Percentiles rank a stretch among this genome's conserved stretches.
phyloP scores from a whole-genome alignment of 2,888 invertebrate species.

The Scaptodrosophila latifasciaeformis region DNA sequence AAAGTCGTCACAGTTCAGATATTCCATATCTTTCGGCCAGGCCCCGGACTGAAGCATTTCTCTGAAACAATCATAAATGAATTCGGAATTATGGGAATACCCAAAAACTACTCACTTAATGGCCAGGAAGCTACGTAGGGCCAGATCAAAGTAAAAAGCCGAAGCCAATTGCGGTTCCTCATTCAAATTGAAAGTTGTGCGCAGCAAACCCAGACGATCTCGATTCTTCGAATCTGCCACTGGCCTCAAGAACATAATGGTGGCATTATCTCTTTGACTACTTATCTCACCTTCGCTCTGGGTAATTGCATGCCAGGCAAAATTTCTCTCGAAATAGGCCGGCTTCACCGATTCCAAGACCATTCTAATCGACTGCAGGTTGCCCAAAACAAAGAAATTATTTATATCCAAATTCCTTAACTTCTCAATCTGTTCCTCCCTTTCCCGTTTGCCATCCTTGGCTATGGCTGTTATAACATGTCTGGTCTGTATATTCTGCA shows the following conservation, averaged over 20 bases:
- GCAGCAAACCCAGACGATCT: constrained; percentile 82
- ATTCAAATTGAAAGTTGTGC: constrained; percentile 83
- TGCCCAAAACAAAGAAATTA: constrained; percentile 90
- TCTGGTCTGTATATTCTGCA: constrained; percentile 92
- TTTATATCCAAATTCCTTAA: constrained; percentile 89
- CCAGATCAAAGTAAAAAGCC: constrained; percentile 92
- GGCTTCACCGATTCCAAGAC: constrained; percentile 83
- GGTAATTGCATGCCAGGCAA: constrained; percentile 90
- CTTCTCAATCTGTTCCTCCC: constrained; percentile 82
- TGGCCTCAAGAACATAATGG: constrained; percentile 85
- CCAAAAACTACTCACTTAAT: constrained; percentile 80
- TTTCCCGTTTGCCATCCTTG: constrained; percentile 77
- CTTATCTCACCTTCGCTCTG: constrained; percentile 84
- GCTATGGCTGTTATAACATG: constrained; percentile 87
- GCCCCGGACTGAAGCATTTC: constrained; percentile 82
- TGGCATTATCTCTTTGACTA: constrained; percentile 86
- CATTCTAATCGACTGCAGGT: constrained; percentile 81
- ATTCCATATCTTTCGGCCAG: constrained; percentile 84
- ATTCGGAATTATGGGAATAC: background rate
- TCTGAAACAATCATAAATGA: constrained; percentile 73
- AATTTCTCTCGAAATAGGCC: constrained; percentile 87
- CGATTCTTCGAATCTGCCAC: constrained; percentile 81
- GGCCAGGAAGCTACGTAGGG: constrained; percentile 82
- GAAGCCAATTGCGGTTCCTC: constrained; percentile 84
- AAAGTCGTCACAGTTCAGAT: constrained; percentile 86